Evolutionary conservation across 2,113 vertebrate species (phyloP), one percentile per base, ranked within the genome.

Genomic region (Gulo gulo): DNA sequence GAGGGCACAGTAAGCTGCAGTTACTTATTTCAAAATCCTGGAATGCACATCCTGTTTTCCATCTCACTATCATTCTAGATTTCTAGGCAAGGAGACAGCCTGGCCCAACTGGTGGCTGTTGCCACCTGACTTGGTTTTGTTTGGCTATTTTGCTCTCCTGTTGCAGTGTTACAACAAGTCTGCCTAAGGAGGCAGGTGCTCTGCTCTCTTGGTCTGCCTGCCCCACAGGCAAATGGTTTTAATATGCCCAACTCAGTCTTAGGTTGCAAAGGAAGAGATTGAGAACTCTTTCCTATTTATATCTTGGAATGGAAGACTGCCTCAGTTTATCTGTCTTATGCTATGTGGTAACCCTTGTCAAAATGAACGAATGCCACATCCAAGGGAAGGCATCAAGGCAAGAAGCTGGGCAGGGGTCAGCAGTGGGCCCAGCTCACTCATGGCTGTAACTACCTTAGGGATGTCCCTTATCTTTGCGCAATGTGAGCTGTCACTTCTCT

Each of bases 391-490:
- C 12, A 23, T 50, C 14, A 86, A 92, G 83, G 63, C 18, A 96
- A 24, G 69, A 84, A 96, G 73, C 47, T 88, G 71, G 86, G 73
- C 23, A 91, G 85, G 71, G 67, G 78, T n/a, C 55, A 76, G 42
- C 29, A 74, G 61, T 91, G 39, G 24, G 47, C 31, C 69, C 80
- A 65, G 78, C 15, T 84, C 69, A 92, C 45, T 91, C 57, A 65
- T 7, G 79, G 34, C 87, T 76, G 8, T 50, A 74, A 57, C 15
- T 29, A 83, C 29, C 59, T 81, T 88, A 69, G 55, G 78, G 55
- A 97, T 42, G 42, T 90, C 3, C 31, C 36, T 90, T 34, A 95
- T 87, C 79, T 95, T 89, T 79, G 61, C 92, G 95, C 95, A 95
- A 88, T 69, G 95, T 20, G 65, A 95, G 74, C 57, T 95, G 50